Evolutionary conservation across 1,140 invertebrate species (phyloP).

Genomic region (Pollicipes pollicipes): DNA sequence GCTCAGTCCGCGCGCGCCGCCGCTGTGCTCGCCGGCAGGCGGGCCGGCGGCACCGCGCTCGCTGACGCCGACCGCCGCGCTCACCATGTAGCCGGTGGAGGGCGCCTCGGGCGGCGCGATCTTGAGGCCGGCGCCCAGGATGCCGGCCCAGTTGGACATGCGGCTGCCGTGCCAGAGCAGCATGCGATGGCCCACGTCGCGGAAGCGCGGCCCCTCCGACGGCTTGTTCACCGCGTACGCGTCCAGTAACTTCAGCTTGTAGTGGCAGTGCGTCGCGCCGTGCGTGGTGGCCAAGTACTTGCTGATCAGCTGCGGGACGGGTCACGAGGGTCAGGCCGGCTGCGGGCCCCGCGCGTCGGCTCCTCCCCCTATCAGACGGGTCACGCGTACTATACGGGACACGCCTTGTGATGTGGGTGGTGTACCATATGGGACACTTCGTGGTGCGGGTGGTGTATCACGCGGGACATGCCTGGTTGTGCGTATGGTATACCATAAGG

Average conservation of each 20-base stretch:
- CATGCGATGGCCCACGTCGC: constrained; percentile 21
- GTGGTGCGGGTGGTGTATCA: too few species aligned
- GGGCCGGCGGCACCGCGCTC: too few species aligned
- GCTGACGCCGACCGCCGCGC: not conserved
- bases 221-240: constrained; percentile 22
- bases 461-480: too few species aligned
- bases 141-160: constrained; percentile 38
- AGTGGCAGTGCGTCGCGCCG: constrained; percentile 28
- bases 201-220: constrained; percentile 21
- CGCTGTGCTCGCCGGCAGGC: too few species aligned
- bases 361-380: too few species aligned
- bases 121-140: constrained; percentile 37
- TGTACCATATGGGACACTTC: too few species aligned
- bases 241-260: constrained; percentile 27
- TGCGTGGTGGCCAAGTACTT: constrained; percentile 29
- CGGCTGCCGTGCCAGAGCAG: constrained; percentile 41
- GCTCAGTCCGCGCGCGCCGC: too few species aligned
- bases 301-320: constrained; percentile 26
- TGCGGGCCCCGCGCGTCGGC: too few species aligned
- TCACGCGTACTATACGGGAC: too few species aligned
- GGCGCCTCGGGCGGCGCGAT: constrained; percentile 38
- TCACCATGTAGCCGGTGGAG: constrained; percentile 39
- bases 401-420: too few species aligned
- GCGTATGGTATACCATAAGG: too few species aligned
- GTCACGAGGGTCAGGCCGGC: too few species aligned